Conservation (phyloP, 2,113 vertebrate species). For the Podarcis raffonei region DNA sequence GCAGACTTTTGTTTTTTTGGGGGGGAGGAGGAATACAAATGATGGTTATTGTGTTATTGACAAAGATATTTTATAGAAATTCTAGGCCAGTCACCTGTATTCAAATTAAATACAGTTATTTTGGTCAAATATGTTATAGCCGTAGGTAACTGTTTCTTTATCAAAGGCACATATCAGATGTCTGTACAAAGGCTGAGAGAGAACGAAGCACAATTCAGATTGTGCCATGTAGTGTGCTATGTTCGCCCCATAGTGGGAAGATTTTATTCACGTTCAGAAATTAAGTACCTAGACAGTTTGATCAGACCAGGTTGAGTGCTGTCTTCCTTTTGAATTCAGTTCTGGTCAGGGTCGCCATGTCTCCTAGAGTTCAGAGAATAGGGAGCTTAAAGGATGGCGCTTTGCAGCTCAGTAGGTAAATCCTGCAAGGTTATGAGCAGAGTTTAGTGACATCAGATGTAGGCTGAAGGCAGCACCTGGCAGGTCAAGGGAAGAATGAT, state of each 20-base stretch:
- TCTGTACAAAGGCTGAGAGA: conserved; percentile 32
- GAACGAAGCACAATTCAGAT: neutral
- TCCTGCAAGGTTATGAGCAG: too few relatives aligned
- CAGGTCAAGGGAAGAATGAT: too few relatives aligned
- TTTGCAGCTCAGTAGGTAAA: too few relatives aligned
- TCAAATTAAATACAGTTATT: conserved; percentile 15
- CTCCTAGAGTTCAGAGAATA: neutral
- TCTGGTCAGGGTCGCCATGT: neutral
- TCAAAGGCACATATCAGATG: neutral
- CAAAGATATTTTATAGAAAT: neutral
- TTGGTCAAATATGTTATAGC: conserved; percentile 24
- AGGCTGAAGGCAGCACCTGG: too few relatives aligned
- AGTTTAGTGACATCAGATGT: neutral
- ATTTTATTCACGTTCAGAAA: neutral
- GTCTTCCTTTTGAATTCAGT: neutral
- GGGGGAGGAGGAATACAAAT: neutral
- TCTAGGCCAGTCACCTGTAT: conserved; percentile 19
- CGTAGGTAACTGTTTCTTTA: neutral
- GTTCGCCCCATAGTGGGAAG: neutral
- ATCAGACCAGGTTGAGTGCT: neutral
- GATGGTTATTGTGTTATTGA: conserved; percentile 6
- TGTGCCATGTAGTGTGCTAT: neutral
- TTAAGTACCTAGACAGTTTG: neutral
- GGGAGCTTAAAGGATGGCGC: neutral
- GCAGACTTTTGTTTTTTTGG: neutral